Evolutionary conservation across 2,888 invertebrate genomes (phyloP).

Genomic region (Clostera curtula): DNA sequence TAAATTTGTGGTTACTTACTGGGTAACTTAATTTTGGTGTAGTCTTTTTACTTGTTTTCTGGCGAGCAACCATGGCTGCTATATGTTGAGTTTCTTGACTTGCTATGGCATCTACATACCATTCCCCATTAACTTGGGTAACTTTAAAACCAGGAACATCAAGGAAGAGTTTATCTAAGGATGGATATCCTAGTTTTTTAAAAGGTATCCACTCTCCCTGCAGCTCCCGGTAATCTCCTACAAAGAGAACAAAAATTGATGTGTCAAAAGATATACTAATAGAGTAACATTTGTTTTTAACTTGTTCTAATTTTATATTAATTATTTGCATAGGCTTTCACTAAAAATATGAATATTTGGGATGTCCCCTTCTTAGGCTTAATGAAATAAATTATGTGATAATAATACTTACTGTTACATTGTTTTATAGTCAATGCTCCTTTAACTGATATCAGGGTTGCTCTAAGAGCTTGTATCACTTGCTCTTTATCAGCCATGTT

Average conservation of each 20-base stretch:
- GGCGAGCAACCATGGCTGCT: constrained; percentile 64
- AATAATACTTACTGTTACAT: constrained; percentile 66
- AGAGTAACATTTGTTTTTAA: too few relatives aligned
- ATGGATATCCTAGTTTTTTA: constrained; percentile 72
- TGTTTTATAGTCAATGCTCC: constrained; percentile 64
- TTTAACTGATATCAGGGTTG: constrained; percentile 68
- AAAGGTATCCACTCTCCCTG: constrained; percentile 79
- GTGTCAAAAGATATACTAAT: too few relatives aligned
- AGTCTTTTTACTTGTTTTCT: constrained; percentile 58
- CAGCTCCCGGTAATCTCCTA: constrained; percentile 77
- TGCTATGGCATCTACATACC: constrained; percentile 73
- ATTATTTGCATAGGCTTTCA: too few relatives aligned
- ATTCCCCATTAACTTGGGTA: constrained; percentile 66
- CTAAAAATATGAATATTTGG: too few relatives aligned
- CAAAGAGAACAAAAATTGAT: constrained; percentile 6
- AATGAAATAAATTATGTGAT: background rate
- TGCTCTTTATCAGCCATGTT: constrained; percentile 62
- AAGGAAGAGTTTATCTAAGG: constrained; percentile 75
- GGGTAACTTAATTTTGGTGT: constrained; percentile 41
- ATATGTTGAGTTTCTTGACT: constrained; percentile 77
- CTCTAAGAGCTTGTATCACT: constrained; percentile 61
- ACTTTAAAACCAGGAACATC: constrained; percentile 74
- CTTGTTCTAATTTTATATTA: too few relatives aligned
- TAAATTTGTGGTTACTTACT: constrained; percentile 30
- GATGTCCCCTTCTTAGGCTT: too few relatives aligned